These are phyloP conservation scores for Chaenocephalus aceratus DNA, from an alignment of 2,113 vertebrate genomes.

Conservation along the genomic window DNA sequence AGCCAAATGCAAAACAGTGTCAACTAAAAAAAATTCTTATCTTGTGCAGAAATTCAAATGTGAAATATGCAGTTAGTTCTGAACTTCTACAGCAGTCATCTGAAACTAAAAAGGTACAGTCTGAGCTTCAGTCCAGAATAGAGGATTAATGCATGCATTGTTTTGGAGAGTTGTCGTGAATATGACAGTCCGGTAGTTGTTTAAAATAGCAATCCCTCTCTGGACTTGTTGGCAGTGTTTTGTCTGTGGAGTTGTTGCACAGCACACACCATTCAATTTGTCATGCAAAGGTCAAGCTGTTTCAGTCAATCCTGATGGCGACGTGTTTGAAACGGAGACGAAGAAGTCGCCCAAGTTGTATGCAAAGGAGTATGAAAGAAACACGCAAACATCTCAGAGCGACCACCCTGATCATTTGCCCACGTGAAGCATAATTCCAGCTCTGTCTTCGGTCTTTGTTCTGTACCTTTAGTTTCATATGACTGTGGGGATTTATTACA, in stretches of 20 bases:
- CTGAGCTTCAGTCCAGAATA: background rate
- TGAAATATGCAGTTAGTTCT: background rate
- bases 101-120: background rate
- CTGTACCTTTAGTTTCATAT: conserved; percentile 21
- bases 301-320: background rate
- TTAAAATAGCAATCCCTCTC: background rate
- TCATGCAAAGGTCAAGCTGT: background rate
- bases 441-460: conserved; percentile 10
- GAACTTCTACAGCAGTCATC: background rate
- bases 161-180: background rate
- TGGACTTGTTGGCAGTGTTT: background rate
- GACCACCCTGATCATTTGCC: too few relatives aligned
- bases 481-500: conserved; percentile 13
- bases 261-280: background rate
- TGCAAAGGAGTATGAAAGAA: background rate
- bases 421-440: background rate
- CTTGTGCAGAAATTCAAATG: background rate
- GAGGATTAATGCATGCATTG: too few relatives aligned
- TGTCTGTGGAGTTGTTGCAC: background rate
- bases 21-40: background rate
- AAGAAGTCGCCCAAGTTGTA: background rate
- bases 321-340: background rate
- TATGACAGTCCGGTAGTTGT: background rate
- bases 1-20: background rate
- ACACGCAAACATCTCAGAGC: background rate